phyloP scores from a whole-genome alignment of 1,140 invertebrate genomes.

The Linepithema humile region DNA sequence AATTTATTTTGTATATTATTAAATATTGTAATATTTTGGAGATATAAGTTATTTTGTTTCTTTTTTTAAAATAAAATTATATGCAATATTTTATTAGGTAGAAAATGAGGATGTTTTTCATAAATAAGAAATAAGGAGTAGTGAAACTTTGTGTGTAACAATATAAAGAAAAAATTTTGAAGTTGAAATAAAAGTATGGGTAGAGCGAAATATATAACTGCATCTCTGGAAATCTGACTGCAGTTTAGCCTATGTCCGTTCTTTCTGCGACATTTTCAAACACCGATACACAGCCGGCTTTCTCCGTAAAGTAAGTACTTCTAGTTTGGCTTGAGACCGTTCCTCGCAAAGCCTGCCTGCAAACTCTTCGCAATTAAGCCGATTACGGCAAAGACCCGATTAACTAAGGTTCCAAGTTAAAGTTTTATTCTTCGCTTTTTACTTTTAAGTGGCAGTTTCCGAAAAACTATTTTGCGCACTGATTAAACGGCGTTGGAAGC shows the following conservation, averaged over 20 bases:
- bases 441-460: conserved; percentile 12
- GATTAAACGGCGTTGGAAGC: background rate
- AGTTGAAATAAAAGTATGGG: background rate
- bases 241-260: background rate
- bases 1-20: no score
- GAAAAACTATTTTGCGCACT: conserved; percentile 6
- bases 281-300: conserved; percentile 38
- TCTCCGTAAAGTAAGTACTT: conserved; percentile 35
- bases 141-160: background rate
- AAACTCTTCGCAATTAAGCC: conserved; percentile 64
- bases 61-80: background rate
- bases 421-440: conserved; percentile 37
- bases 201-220: background rate
- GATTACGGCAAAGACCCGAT: conserved; percentile 57
- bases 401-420: conserved; percentile 45
- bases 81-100: background rate
- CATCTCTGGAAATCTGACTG: background rate
- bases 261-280: background rate
- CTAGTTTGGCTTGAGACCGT: conserved; percentile 22
- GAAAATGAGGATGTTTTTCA: background rate
- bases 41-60: background rate
- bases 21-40: background rate
- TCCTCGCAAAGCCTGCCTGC: conserved; percentile 16
- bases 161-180: background rate
- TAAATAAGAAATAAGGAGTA: background rate